Base-by-base conservation (phyloP, 2,797 vertebrate species). In the Lophotriccus pileatus region DNA sequence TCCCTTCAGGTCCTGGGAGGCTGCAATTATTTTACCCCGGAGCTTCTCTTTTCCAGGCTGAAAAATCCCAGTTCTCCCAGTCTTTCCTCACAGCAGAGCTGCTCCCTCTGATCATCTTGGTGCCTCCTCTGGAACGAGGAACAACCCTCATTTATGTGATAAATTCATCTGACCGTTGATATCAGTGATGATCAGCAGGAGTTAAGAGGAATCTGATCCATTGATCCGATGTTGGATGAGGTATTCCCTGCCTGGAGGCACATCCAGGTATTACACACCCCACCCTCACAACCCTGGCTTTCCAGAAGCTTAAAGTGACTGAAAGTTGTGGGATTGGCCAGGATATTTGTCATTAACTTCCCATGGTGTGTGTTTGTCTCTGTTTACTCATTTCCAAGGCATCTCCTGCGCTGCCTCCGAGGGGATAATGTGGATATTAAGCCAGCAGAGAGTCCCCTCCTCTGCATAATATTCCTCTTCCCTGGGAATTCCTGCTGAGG, bases 381-480 rank as follows among this genome's bases (percentile, higher is more conserved):
- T 14, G 9, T 43, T 64, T 77, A 56, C 87, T 83, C 75, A 80
- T 32, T 75, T 69, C 86, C 24, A 3, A 4, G 50, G 50, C 69
- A 55, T 73, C 85, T 30, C 5, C 49, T 81, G 25, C 3, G 5
- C 73, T 19, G 72, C 79, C 82, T 92, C 59, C 6, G 2, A 87
- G 64, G 52, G 84, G 56, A 60, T 83, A 27, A 70, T 80, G 44
- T 46, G 89, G 52, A 19, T 49, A 87, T 92, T 95, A 89, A 92
- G 75, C 53, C 78, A 91, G 83, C 81, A 85, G 81, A 88, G 49
- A 66, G 27, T 50, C 52, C 77, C 30, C 19, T 79, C 59, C 77
- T 89, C 90, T 90, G 90, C 92, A 95, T 96, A 93, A 95, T 92
- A 34, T 89, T 63, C 86, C 78, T 78, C 70, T 95, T 93, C 78